Evolutionary conservation across 2,113 vertebrate genomes (phyloP).

Genomic region (Formicarius rufipectus): DNA sequence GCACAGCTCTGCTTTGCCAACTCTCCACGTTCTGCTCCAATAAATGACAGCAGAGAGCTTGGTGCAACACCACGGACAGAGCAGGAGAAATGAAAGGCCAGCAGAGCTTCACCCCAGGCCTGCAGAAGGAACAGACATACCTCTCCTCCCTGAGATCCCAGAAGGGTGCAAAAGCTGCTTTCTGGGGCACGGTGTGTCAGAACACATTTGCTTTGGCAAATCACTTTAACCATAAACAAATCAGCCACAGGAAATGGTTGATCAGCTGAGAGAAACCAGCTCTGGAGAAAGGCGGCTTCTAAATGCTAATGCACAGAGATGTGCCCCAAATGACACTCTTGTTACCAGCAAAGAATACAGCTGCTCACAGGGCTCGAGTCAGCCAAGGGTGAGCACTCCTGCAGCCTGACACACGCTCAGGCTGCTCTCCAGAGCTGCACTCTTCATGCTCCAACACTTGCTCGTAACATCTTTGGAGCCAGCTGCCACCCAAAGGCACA

Average conservation of each 20-base stretch:
- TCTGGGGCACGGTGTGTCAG: background rate
- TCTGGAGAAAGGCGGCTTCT: background rate
- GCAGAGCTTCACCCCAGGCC: background rate
- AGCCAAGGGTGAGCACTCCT: constrained; percentile 11
- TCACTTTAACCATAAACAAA: constrained; percentile 47
- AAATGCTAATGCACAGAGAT: background rate
- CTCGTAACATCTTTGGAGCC: background rate
- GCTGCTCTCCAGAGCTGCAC: background rate
- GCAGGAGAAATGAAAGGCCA: background rate
- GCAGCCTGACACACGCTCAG: background rate
- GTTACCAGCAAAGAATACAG: background rate
- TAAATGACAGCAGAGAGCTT: background rate
- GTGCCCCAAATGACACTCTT: background rate
- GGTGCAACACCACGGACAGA: background rate
- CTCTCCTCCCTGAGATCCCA: constrained; percentile 11
- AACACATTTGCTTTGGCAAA: constrained; percentile 33
- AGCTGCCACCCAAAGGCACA: background rate
- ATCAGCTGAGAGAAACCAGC: constrained; percentile 21
- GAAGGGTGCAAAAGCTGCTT: background rate
- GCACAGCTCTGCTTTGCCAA: constrained; percentile 15
- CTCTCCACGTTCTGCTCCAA: background rate
- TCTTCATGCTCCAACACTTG: background rate
- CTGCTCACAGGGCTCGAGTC: background rate
- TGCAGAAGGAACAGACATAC: background rate
- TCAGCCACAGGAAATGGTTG: constrained; percentile 34